Conservation (phyloP, 2,888 invertebrate species). For the Mystacides longicornis region DNA sequence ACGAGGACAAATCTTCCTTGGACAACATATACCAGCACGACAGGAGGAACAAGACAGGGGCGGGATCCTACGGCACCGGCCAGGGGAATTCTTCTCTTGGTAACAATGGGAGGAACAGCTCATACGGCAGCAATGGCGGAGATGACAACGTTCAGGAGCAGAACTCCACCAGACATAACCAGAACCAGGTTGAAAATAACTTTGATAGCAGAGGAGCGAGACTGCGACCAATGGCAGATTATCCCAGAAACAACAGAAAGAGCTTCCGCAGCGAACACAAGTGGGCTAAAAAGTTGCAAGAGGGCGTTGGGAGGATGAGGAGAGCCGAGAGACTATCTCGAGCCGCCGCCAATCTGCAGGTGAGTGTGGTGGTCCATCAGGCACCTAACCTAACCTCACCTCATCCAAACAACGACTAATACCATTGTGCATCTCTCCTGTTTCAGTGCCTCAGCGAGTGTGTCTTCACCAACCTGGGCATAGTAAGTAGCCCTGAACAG, state of each 20-base stretch:
- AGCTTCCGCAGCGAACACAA: too few species aligned
- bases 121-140: neutral
- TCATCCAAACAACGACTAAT: neutral
- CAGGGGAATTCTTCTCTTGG: too few species aligned
- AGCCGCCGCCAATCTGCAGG: conserved; percentile 18
- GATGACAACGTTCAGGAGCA: conserved; percentile 8
- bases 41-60: conserved; percentile 7
- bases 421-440: conserved; percentile 8
- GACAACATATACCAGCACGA: conserved; percentile 16
- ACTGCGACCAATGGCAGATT: neutral
- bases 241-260: neutral
- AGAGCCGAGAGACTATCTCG: conserved; percentile 12
- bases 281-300: too few species aligned
- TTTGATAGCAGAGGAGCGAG: conserved; percentile 18
- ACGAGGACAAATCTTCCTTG: conserved; percentile 12
- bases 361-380: conserved; percentile 8
- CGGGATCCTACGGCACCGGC: neutral
- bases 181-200: conserved; percentile 7
- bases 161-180: conserved; percentile 10
- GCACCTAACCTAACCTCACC: neutral
- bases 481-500: conserved; percentile 40
- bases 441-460: conserved; percentile 48
- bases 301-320: conserved; percentile 4
- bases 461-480: conserved; percentile 46
- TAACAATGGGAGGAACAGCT: neutral